A percentile compares a stretch with the other conserved stretches of the same genome.
Conservation (phyloP, 2,888 invertebrate genomes). For the Spisula solida region DNA sequence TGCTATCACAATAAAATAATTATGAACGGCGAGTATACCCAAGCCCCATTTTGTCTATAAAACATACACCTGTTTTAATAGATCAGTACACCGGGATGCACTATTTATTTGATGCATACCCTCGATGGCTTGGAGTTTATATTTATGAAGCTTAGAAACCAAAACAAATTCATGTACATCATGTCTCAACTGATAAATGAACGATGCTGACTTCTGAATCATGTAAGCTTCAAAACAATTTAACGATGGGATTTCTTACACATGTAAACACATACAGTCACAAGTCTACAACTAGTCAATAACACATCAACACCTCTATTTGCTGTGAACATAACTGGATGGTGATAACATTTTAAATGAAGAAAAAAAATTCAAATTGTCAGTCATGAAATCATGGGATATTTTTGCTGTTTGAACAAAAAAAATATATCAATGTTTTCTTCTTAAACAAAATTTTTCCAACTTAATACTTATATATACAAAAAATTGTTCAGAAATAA, state of each 20-base stretch:
- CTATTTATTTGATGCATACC: not conserved
- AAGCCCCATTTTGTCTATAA: not conserved
- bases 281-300: not conserved
- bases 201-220: not conserved
- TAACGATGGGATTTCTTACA: not conserved
- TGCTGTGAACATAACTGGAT: not conserved
- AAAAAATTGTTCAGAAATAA: not conserved
- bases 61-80: not conserved
- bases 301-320: not conserved
- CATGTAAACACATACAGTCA: not conserved
- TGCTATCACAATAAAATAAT: constrained; percentile 24
- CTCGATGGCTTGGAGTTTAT: not conserved
- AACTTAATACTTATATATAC: not conserved
- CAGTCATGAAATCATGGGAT: not conserved
- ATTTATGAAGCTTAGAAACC: not conserved
- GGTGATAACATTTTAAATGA: not conserved
- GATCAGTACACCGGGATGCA: not conserved
- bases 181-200: not conserved
- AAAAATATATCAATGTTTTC: not conserved
- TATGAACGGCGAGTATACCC: constrained; percentile 2
- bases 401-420: not conserved
- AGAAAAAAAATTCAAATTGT: not conserved
- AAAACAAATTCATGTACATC: not conserved
- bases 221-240: not conserved
- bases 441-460: not conserved